Conservation (phyloP, 2,113 vertebrate species). For the Condylura cristata region DNA sequence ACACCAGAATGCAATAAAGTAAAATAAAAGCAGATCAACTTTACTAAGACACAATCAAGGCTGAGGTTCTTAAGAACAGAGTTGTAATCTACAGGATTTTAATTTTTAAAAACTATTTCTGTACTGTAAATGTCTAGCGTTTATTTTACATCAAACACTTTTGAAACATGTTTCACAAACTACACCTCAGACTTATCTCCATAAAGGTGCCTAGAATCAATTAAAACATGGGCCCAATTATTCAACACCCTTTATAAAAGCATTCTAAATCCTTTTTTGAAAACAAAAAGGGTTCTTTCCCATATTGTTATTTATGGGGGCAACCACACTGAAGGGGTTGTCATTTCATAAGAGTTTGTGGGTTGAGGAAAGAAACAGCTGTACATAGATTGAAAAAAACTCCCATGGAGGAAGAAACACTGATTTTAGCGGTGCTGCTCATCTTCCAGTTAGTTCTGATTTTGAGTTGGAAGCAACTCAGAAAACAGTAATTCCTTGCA, state of each 20-base stretch:
- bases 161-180: conserved; percentile 84
- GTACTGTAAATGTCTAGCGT: conserved; percentile 84
- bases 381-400: conserved; percentile 8
- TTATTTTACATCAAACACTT: conserved; percentile 87
- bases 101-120: conserved; percentile 75
- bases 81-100: conserved; percentile 81
- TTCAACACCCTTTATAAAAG: conserved; percentile 65
- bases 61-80: conserved; percentile 82
- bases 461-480: conserved; percentile 37
- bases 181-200: conserved; percentile 82
- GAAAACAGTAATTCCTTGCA: conserved; percentile 26
- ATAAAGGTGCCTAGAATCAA: conserved; percentile 79
- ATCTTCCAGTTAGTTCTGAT: not conserved
- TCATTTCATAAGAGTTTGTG: conserved; percentile 32
- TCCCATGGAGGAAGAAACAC: conserved; percentile 32
- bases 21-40: conserved; percentile 74
- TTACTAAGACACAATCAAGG: conserved; percentile 84
- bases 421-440: not conserved
- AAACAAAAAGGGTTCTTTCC: conserved; percentile 47
- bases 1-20: conserved; percentile 81
- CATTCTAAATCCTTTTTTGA: conserved; percentile 42
- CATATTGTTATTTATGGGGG: conserved; percentile 7
- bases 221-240: conserved; percentile 80
- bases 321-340: conserved; percentile 8
- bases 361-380: conserved; percentile 40